Conservation (phyloP, 2,113 vertebrate species). For the Ciconia boyciana region DNA sequence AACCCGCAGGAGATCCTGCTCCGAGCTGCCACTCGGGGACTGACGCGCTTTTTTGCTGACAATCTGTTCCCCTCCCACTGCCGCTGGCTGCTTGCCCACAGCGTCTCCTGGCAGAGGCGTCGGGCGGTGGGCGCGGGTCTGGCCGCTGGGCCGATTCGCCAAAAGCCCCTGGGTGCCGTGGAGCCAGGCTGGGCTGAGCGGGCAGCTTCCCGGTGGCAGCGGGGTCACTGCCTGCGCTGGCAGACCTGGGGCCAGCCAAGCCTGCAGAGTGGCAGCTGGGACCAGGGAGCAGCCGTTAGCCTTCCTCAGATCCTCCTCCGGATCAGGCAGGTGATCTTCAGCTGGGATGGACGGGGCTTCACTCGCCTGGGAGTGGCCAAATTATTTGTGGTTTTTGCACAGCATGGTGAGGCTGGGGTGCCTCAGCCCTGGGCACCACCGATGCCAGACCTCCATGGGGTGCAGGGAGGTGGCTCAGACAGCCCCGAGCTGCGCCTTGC, state of each 20-base stretch:
- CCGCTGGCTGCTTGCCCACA: not conserved
- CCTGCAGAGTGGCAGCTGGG: not conserved
- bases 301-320: not conserved
- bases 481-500: fast-evolving
- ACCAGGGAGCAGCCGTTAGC: fast-evolving
- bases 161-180: fast-evolving
- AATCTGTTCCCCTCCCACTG: conserved; percentile 24
- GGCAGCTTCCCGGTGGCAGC: not conserved
- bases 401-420: not conserved
- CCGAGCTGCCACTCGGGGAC: not conserved
- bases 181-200: not conserved
- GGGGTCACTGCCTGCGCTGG: not conserved
- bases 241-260: fast-evolving
- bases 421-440: fast-evolving
- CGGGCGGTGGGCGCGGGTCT: not conserved
- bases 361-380: fast-evolving
- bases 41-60: not conserved
- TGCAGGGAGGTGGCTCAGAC: fast-evolving
- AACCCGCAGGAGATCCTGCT: not conserved
- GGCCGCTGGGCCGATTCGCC: fast-evolving
- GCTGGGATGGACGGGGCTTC: not conserved
- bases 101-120: not conserved
- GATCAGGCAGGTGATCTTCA: fast-evolving
- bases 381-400: not conserved
- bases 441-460: fast-evolving